Evolutionary conservation across 2,888 invertebrate species (phyloP).

Genomic region (Mechanitis messenoides): DNA sequence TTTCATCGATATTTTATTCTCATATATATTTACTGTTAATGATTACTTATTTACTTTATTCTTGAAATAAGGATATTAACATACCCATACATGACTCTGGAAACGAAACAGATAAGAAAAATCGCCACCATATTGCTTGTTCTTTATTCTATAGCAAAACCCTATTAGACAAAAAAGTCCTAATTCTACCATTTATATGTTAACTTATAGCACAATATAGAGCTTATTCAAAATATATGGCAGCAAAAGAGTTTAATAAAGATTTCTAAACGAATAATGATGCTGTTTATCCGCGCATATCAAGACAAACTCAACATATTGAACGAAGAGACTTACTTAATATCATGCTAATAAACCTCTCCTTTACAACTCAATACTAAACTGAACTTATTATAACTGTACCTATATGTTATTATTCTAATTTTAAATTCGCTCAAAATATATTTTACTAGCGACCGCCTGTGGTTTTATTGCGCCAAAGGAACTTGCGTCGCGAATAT

Average conservation of each 20-base stretch:
- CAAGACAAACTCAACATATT: neutral
- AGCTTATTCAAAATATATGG: neutral
- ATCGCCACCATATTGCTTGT: no score
- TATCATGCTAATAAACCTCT: conserved; percentile 1
- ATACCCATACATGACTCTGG: no score
- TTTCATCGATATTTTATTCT: no score
- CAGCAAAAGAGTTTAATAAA: neutral
- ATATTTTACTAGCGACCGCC: conserved; percentile 4
- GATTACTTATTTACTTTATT: no score
- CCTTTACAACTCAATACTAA: neutral
- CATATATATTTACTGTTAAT: no score
- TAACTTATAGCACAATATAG: neutral
- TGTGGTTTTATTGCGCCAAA: conserved; percentile 4
- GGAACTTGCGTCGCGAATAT: conserved; percentile 5
- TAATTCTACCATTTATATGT: neutral
- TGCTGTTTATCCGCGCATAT: neutral
- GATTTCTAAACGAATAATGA: neutral
- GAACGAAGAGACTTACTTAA: neutral
- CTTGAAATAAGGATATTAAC: no score
- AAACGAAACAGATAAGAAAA: no score
- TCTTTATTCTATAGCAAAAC: no score
- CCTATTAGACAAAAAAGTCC: neutral
- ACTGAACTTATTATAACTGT: neutral
- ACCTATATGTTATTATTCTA: neutral
- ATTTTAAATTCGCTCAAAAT: conserved; percentile 4